A percentile compares a stretch with the other conserved stretches of the same genome.
Conservation (phyloP, 2,888 invertebrate species). For the Athalia cordata region DNA sequence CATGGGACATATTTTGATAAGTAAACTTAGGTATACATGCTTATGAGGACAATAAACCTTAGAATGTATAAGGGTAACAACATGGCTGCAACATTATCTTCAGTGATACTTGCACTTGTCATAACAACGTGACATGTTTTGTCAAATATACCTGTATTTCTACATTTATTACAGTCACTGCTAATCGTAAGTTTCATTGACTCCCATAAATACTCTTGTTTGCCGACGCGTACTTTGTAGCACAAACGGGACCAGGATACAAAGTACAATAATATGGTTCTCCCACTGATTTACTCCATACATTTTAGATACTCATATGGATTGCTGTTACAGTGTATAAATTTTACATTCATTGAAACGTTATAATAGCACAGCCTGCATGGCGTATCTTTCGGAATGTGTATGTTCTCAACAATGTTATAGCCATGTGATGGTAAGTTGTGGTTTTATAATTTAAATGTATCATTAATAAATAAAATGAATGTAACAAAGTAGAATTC, state of each 20-base stretch:
- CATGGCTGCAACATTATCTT: no score
- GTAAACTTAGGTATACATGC: background rate
- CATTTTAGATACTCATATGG: slow-evolving; percentile 11
- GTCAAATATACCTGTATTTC: slow-evolving; percentile 1
- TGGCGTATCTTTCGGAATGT: slow-evolving; percentile 1
- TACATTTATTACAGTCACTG: background rate
- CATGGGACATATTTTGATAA: slow-evolving; percentile 20
- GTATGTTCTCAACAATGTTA: slow-evolving; percentile 6
- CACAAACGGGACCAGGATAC: no score
- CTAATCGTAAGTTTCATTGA: background rate
- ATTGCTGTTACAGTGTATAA: background rate
- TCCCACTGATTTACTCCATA: background rate
- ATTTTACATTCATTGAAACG: background rate
- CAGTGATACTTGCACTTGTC: no score
- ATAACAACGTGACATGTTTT: background rate
- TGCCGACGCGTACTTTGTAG: background rate
- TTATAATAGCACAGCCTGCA: background rate
- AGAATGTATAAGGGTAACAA: background rate
- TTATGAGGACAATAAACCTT: background rate
- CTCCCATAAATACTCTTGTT: background rate
- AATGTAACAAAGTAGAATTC: slow-evolving; percentile 22
- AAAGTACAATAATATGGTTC: background rate
- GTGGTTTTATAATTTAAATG: slow-evolving; percentile 5
- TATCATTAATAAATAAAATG: slow-evolving; percentile 16
- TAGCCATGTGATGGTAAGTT: background rate